Conservation (phyloP, 2,888 invertebrate species). For the Sussaba pulchella region DNA sequence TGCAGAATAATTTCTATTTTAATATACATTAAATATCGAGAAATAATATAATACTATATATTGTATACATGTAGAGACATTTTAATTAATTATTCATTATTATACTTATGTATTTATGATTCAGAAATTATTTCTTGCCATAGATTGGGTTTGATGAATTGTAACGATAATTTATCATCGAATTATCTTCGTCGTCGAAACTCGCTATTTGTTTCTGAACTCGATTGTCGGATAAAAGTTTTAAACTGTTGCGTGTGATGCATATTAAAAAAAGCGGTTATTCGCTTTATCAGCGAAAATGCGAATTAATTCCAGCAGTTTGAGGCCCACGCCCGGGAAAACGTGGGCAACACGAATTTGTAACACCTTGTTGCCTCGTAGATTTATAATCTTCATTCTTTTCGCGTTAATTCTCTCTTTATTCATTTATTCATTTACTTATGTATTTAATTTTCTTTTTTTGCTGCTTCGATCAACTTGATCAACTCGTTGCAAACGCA, state of each 20-base stretch:
- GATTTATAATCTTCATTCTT: no score
- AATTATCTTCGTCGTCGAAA: neutral
- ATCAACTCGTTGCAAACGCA: no score
- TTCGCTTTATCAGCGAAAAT: conserved; percentile 20
- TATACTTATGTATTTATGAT: no score
- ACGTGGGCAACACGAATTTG: conserved; percentile 18
- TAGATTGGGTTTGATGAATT: no score
- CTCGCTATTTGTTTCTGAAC: conserved; percentile 24
- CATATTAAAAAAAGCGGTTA: conserved; percentile 29
- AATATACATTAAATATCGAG: no score
- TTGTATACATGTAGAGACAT: no score
- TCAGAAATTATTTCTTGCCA: neutral
- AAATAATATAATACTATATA: no score
- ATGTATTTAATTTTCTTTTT: neutral
- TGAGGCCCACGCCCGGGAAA: conserved; percentile 8
- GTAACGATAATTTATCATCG: no score
- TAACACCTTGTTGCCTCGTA: conserved; percentile 19
- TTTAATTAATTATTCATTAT: neutral
- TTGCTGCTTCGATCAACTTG: neutral
- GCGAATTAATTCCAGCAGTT: conserved; percentile 24
- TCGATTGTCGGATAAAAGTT: conserved; percentile 8
- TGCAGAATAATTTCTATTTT: no score
- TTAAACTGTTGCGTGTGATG: conserved; percentile 29
- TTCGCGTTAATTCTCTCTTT: no score
- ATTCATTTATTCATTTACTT: neutral